Percentiles rank a stretch among this genome's conserved stretches.
phyloP scores from a whole-genome alignment of 2,113 vertebrate genomes.

The Elgaria multicarinata region DNA sequence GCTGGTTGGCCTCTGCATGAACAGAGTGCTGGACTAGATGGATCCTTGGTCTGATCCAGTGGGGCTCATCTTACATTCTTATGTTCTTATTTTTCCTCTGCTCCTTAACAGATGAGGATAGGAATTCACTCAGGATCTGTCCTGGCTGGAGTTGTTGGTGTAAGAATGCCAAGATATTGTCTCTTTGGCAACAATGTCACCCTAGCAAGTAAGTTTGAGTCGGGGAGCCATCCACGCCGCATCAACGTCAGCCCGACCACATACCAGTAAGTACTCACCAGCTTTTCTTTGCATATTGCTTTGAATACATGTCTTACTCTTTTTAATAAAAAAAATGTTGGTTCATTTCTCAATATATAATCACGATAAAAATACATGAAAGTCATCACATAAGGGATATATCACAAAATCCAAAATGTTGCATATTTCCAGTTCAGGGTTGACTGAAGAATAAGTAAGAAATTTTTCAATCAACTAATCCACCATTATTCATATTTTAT shows the following conservation, averaged over 20 bases:
- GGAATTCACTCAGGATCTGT: conserved; percentile 98
- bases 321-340: not conserved
- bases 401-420: not conserved
- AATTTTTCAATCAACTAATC: not conserved
- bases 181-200: conserved; percentile 99
- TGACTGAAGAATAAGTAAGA: not conserved
- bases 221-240: conserved; percentile 94
- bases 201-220: conserved; percentile 98
- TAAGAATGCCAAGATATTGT: conserved; percentile 98
- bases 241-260: conserved; percentile 98
- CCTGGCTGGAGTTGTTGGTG: conserved; percentile 95
- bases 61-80: too few species aligned
- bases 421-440: not conserved
- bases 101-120: conserved; percentile 88
- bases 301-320: not conserved
- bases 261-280: conserved; percentile 88
- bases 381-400: not conserved
- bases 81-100: conserved; percentile 36
- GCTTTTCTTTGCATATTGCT: not conserved
- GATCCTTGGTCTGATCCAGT: too few species aligned
- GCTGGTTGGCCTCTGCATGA: too few species aligned
- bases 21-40: too few species aligned
- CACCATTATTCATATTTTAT: not conserved
- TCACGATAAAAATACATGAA: not conserved
- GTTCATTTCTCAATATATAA: not conserved